phyloP scores from a whole-genome alignment of 1,140 invertebrate genomes.

The Dendrolimus punctatus region DNA sequence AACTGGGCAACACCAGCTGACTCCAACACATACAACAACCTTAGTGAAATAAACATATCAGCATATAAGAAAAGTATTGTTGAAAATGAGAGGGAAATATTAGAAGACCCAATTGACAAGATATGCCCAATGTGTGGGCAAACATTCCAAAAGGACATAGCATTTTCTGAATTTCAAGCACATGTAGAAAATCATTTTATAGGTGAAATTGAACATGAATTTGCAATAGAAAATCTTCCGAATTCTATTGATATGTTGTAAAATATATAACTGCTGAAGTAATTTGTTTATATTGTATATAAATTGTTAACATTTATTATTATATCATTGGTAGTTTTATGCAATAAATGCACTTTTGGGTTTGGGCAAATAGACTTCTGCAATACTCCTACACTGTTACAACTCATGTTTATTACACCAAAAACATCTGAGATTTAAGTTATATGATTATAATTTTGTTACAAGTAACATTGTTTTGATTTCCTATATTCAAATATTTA shows the following conservation, averaged over 20 bases:
- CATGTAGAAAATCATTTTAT: conserved; percentile 74
- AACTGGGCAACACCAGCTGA: conserved; percentile 47
- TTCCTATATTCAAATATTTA: no score
- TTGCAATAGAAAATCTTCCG: conserved; percentile 51
- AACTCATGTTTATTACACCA: no score
- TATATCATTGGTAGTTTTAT: no score
- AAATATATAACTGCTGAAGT: no score
- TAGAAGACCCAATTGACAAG: conserved; percentile 42
- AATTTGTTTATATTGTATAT: no score
- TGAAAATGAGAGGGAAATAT: conserved; percentile 18
- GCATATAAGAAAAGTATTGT: conserved; percentile 25
- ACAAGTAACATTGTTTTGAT: no score
- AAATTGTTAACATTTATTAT: no score
- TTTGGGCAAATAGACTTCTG: no score
- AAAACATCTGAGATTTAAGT: no score
- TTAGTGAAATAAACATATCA: conserved; percentile 32
- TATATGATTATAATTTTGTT: no score
- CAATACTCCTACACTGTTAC: no score
- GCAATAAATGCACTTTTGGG: no score
- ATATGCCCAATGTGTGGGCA: conserved; percentile 73
- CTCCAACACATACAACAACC: conserved; percentile 43
- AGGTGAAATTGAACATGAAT: conserved; percentile 59
- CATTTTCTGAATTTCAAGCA: conserved; percentile 63
- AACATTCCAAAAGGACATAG: conserved; percentile 54
- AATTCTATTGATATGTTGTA: conserved; percentile 43